These are phyloP conservation scores for Mormyrus lacerda DNA, from an alignment of 2,113 vertebrate genomes.

Conservation along the genomic window DNA sequence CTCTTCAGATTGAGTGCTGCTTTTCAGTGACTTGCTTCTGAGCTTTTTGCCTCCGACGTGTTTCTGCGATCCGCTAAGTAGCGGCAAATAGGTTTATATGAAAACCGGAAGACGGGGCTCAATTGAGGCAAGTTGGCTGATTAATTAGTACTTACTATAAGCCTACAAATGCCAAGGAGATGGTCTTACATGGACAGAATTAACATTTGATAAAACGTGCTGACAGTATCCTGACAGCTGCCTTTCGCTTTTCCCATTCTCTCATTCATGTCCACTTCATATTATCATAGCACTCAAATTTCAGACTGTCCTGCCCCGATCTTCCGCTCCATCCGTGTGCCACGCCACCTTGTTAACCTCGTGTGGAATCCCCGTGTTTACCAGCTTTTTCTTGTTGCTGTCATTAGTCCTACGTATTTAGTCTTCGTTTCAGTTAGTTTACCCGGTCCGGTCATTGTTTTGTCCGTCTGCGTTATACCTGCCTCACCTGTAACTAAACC, in stretches of 20 bases:
- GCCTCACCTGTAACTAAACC: too few relatives aligned
- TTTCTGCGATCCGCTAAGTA: constrained; percentile 25
- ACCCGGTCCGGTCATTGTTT: too few relatives aligned
- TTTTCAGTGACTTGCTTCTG: neutral
- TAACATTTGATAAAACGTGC: constrained; percentile 49
- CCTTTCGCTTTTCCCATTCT: neutral
- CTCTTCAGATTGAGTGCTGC: neutral
- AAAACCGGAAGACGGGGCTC: constrained; percentile 33
- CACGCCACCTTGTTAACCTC: too few relatives aligned
- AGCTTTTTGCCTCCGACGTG: neutral
- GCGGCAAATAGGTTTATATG: constrained; percentile 21
- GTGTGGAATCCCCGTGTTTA: too few relatives aligned
- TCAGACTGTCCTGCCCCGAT: too few relatives aligned
- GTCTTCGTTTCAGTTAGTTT: too few relatives aligned
- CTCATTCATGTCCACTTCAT: constrained; percentile 10
- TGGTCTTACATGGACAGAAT: constrained; percentile 49
- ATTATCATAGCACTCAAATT: constrained; percentile 8
- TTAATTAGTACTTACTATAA: constrained; percentile 44
- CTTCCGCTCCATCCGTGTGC: too few relatives aligned
- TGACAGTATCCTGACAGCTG: constrained; percentile 38
- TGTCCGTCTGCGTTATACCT: too few relatives aligned
- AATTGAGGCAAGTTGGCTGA: constrained; percentile 40
- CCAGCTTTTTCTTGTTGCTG: too few relatives aligned
- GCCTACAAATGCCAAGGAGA: constrained; percentile 54
- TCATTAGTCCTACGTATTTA: too few relatives aligned